Evolutionary conservation across 2,797 vertebrate genomes (phyloP).

Genomic region (Pipistrellus pygmaeus): DNA sequence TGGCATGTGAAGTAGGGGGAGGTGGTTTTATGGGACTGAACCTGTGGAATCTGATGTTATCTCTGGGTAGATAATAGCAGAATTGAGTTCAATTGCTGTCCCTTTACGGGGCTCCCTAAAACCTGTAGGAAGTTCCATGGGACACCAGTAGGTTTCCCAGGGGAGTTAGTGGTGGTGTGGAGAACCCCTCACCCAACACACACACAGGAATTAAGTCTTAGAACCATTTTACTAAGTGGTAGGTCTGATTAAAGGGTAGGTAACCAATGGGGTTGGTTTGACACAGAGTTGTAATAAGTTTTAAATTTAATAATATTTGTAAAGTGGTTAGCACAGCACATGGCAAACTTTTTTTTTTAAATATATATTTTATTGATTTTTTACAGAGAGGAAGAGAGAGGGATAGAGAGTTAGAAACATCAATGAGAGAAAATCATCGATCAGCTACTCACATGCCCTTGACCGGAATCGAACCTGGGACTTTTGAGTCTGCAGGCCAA

Average conservation of each 20-base stretch:
- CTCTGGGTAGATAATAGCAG: not conserved
- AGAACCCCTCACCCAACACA: not conserved
- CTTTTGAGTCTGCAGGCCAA: no score
- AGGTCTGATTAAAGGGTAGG: not conserved
- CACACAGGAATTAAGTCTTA: not conserved
- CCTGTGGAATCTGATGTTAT: not conserved
- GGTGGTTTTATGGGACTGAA: not conserved
- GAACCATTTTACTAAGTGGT: not conserved
- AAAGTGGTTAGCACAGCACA: not conserved
- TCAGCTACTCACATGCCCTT: no score
- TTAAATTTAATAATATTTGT: conserved; percentile 32
- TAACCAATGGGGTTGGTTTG: not conserved
- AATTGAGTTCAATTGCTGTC: not conserved
- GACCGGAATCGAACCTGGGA: no score
- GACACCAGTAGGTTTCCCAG: not conserved
- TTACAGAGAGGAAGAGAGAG: no score
- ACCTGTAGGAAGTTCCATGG: no score
- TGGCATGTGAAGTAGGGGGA: not conserved
- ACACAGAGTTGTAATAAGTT: not conserved
- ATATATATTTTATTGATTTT: no score
- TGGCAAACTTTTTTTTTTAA: no score
- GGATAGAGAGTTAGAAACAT: no score
- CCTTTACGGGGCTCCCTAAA: no score
- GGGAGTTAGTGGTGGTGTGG: not conserved
- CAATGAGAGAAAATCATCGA: no score